Evolutionary conservation across 1,140 invertebrate species (phyloP).

Genomic region (Drosophila athabasca): DNA sequence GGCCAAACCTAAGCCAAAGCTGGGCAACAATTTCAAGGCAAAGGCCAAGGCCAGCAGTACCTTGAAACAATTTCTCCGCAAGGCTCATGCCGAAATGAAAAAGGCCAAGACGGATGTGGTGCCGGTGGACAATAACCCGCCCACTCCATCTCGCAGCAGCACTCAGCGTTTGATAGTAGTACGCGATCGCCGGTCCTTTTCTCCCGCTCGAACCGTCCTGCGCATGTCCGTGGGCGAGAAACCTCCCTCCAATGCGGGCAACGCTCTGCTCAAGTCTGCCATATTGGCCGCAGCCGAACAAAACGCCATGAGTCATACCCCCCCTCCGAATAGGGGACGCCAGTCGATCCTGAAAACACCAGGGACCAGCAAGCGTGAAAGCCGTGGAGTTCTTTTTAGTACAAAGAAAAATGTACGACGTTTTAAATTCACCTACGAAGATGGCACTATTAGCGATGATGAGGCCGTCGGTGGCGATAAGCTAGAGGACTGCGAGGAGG

Average conservation of each 20-base stretch:
- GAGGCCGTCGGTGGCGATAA: constrained; percentile 35
- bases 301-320: constrained; percentile 8
- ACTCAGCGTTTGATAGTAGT: constrained; percentile 46
- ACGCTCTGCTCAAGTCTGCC: constrained; percentile 52
- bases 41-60: constrained; percentile 52
- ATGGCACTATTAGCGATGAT: constrained; percentile 40
- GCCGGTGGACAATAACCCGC: not conserved
- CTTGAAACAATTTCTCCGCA: constrained; percentile 63
- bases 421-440: constrained; percentile 64
- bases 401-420: constrained; percentile 75
- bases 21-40: constrained; percentile 39
- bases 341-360: constrained; percentile 76
- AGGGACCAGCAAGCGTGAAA: constrained; percentile 58
- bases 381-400: constrained; percentile 68
- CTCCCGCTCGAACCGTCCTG: constrained; percentile 58
- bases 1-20: constrained; percentile 30
- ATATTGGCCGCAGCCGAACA: constrained; percentile 53
- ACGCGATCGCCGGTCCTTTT: constrained; percentile 61
- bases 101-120: constrained; percentile 30
- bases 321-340: constrained; percentile 19
- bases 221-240: constrained; percentile 44
- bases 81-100: constrained; percentile 60
- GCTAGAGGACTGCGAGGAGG: constrained; percentile 58
- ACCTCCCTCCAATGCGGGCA: constrained; percentile 27
- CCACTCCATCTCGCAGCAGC: constrained; percentile 6